Base-by-base conservation (phyloP, 2,797 vertebrate genomes). In the Petrocephalus sullivani region DNA sequence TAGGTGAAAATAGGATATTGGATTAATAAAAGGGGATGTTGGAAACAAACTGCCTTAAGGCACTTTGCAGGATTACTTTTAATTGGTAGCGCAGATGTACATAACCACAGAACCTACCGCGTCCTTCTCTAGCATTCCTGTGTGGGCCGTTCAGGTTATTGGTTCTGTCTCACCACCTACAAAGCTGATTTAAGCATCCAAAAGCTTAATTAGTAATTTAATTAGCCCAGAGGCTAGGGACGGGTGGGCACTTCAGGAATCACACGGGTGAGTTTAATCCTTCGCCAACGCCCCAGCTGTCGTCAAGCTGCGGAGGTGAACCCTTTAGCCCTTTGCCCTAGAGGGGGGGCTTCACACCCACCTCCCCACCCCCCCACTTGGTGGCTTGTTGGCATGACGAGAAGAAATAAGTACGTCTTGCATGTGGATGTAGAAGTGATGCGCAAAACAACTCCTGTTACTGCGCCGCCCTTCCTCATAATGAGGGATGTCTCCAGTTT, bases 191-290 rank as follows among this genome's bases (percentile, higher is more conserved):
- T 83, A 54, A 23, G n/a, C 81, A 83, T 51, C 51, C 81, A 54
- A 83, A 83, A n/a, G 81, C 81, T 83, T 53, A 54, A 83, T 83
- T 83, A 54, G 81, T 21, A 19, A 51, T 83, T 83, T 53, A 83
- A 83, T 83, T 83, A 54, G 49, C 51, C 51, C 46, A 83, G 51
- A 21, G 81, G 75, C 75, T 83, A 1, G 81, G n/a, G 81, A 46
- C 21, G 81, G 49, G 46, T n/a, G 81, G n/a, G 46, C 49, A 23
- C 46, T 54, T 83, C 51, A 83, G 21, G 49, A 83, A 54, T 23
- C 81, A 83, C 49, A 83, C 9, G 81, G 81, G 23, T 23, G 49
- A 54, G 46, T 23, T 51, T 83, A 83, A 53, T 53, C 49, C 81
- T 54, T 83, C n/a, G 46, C 49, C 81, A 83, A 21, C 49, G 21